Conservation (phyloP, 2,888 invertebrate genomes). For the Polydesmus complanatus region DNA sequence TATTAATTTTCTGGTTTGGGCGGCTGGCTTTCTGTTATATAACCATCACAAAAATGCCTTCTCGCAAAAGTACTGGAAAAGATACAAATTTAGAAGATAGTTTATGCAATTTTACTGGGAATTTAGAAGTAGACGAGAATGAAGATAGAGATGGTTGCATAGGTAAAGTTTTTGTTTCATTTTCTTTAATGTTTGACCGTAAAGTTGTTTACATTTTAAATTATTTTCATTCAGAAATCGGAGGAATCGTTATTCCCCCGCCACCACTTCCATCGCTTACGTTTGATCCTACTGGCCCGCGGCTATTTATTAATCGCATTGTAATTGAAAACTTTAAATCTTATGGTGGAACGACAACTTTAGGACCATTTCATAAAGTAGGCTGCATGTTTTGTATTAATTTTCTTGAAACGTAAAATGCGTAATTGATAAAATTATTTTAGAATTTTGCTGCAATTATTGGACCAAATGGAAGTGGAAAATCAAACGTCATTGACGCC, state of each 20-base stretch:
- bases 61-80: too few species aligned
- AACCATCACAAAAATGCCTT: too few species aligned
- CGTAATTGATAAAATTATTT: conserved; percentile 27
- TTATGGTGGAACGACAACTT: conserved; percentile 62
- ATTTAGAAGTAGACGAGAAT: not conserved
- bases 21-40: too few species aligned
- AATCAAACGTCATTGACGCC: conserved; percentile 97
- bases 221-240: conserved; percentile 34
- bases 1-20: too few species aligned
- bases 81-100: too few species aligned
- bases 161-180: not conserved
- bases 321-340: conserved; percentile 92
- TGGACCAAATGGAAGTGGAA: conserved; percentile 98
- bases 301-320: conserved; percentile 81
- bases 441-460: conserved; percentile 92
- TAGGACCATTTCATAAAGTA: conserved; percentile 96
- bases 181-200: too few species aligned
- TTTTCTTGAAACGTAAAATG: not conserved
- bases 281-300: conserved; percentile 58
- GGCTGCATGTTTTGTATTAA: not conserved
- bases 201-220: too few species aligned
- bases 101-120: not conserved
- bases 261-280: conserved; percentile 49
- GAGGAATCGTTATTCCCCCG: conserved; percentile 69
- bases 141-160: not conserved